Evolutionary conservation across 2,888 invertebrate genomes (phyloP).

Genomic region (Lucinisca nassula): DNA sequence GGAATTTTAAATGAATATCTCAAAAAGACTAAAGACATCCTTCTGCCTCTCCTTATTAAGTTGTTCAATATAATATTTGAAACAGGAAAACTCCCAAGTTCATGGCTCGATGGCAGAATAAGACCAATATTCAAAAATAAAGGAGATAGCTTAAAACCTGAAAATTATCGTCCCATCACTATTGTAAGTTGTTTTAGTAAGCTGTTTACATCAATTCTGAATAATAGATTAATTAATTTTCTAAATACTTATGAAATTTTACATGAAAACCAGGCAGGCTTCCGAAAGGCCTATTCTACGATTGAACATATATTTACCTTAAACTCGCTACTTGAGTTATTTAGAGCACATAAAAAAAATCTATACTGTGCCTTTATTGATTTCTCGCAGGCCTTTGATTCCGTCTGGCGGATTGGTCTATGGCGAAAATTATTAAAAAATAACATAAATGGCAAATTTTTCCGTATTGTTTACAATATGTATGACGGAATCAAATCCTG

Average conservation of each 20-base stretch:
- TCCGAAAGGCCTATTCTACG: not conserved
- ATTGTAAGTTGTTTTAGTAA: too few relatives aligned
- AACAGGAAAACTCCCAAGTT: not conserved
- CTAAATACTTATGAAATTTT: not conserved
- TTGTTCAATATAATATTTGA: not conserved
- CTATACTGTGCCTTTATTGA: not conserved
- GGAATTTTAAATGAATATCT: not conserved
- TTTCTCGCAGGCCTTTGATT: not conserved
- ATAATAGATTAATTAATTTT: not conserved
- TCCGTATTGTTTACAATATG: not conserved
- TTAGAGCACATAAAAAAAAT: not conserved
- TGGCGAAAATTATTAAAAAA: too few relatives aligned
- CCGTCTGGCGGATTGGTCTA: too few relatives aligned
- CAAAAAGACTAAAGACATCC: not conserved
- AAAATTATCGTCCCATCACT: slow-evolving; percentile 3
- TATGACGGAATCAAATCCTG: too few relatives aligned
- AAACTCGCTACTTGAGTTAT: not conserved
- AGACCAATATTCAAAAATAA: not conserved
- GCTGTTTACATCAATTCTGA: not conserved
- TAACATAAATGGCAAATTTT: not conserved
- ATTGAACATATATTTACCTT: not conserved
- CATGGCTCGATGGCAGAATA: too few relatives aligned
- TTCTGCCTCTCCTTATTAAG: not conserved
- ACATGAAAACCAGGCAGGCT: not conserved
- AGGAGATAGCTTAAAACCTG: not conserved